Evolutionary conservation across 2,888 invertebrate species (phyloP).

Genomic region (Parascotia fuliginaria): DNA sequence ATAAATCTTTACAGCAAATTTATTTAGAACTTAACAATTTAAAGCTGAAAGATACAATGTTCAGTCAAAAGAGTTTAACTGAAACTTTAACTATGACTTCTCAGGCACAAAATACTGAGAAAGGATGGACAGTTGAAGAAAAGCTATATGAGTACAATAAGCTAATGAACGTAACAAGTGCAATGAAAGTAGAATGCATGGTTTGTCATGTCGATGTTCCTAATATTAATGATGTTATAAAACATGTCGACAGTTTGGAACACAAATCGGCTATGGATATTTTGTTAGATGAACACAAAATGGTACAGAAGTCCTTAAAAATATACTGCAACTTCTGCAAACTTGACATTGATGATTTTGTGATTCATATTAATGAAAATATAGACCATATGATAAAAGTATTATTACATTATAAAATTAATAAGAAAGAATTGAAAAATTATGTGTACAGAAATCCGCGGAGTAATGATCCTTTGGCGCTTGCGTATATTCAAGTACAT

Average conservation of each 20-base stretch:
- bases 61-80: too few relatives aligned
- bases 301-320: neutral
- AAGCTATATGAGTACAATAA: neutral
- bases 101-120: neutral
- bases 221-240: neutral
- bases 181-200: neutral
- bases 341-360: neutral
- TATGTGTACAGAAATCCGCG: neutral
- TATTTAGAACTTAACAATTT: neutral
- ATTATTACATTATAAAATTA: neutral
- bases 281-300: neutral
- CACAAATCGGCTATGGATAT: neutral
- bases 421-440: neutral
- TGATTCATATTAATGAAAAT: neutral
- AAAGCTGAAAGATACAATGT: too few relatives aligned
- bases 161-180: neutral
- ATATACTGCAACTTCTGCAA: neutral
- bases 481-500: neutral
- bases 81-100: too few relatives aligned
- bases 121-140: neutral
- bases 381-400: neutral
- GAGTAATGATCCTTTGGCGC: neutral
- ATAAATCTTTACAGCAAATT: neutral
- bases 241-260: neutral
- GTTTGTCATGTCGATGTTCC: neutral